A percentile compares a stretch with the other conserved stretches of the same genome.
Evolutionary conservation across 1,140 invertebrate genomes (phyloP).

Genomic region (Bombus picipes): DNA sequence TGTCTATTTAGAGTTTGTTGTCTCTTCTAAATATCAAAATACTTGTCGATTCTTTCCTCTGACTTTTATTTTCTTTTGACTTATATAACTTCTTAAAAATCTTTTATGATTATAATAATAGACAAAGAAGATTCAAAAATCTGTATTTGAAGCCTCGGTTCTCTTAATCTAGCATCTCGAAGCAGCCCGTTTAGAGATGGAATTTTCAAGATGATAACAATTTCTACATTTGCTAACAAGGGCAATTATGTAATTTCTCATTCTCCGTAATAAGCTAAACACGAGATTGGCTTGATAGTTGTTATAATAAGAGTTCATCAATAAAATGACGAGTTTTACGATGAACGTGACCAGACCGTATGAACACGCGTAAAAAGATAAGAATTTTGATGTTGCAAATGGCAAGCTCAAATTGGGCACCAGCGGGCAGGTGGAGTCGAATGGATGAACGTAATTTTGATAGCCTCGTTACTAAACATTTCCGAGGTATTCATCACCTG

Average conservation of each 20-base stretch:
- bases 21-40: not conserved
- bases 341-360: not conserved
- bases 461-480: slow-evolving; percentile 58
- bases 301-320: not conserved
- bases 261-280: no score
- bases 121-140: not conserved
- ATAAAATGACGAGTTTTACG: not conserved
- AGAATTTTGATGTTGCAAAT: slow-evolving; percentile 10
- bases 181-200: not conserved
- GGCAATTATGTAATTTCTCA: not conserved
- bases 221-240: slow-evolving; percentile 14
- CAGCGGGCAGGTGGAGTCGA: slow-evolving; percentile 34
- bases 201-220: not conserved
- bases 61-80: no score
- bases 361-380: not conserved
- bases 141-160: not conserved
- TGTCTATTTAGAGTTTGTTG: no score
- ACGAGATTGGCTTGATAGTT: not conserved
- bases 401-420: slow-evolving; percentile 9
- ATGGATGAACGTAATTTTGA: slow-evolving; percentile 53
- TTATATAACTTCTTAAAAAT: not conserved
- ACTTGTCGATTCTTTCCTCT: not conserved
- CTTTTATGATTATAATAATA: not conserved
- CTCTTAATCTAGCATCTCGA: not conserved
- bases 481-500: slow-evolving; percentile 43